phyloP scores from a whole-genome alignment of 2,888 invertebrate genomes.

The Clunio marinus region DNA sequence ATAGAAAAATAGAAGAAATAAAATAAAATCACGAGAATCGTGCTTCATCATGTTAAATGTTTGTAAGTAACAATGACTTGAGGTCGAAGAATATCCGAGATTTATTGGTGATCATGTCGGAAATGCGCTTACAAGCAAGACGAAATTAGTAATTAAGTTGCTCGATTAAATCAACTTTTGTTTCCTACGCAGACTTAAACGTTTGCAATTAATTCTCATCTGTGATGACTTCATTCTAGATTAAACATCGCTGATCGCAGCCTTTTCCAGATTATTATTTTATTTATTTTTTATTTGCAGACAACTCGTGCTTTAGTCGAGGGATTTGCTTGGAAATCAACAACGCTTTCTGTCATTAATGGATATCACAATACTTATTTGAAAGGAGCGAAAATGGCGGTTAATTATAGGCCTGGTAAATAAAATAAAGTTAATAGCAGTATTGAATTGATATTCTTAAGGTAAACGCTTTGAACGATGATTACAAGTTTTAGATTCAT shows the following conservation, averaged over 20 bases:
- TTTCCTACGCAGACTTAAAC: background rate
- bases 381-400: too few species aligned
- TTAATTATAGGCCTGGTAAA: background rate
- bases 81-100: background rate
- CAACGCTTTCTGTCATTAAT: too few species aligned
- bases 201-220: background rate
- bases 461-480: background rate
- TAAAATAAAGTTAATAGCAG: background rate
- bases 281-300: too few species aligned
- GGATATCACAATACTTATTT: too few species aligned
- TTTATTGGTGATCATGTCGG: conserved; percentile 29
- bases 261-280: too few species aligned
- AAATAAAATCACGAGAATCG: conserved; percentile 28
- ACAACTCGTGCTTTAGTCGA: too few species aligned
- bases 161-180: too few species aligned
- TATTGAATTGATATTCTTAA: background rate
- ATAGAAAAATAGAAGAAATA: background rate
- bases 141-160: too few species aligned
- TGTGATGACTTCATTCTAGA: background rate
- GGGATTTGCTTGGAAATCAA: too few species aligned
- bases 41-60: conserved; percentile 13
- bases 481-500: background rate
- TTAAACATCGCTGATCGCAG: too few species aligned
- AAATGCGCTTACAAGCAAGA: too few species aligned
- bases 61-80: background rate